Evolutionary conservation across 2,888 invertebrate genomes (phyloP).

Genomic region (Lampropteryx suffumata): DNA sequence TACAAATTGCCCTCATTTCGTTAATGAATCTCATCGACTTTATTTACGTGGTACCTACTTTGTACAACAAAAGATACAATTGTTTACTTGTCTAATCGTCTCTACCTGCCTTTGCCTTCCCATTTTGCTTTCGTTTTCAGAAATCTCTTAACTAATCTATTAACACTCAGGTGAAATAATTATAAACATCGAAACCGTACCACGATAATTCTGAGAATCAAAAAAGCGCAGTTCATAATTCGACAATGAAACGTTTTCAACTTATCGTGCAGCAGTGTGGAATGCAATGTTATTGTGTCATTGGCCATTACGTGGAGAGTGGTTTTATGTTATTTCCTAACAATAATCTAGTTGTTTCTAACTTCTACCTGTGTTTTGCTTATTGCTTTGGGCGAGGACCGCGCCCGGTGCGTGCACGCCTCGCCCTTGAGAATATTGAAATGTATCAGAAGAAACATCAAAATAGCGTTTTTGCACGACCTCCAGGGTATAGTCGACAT

Average conservation of each 20-base stretch:
- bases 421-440: conserved; percentile 32
- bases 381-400: conserved; percentile 23
- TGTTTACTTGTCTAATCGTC: too few species aligned
- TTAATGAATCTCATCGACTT: conserved; percentile 37
- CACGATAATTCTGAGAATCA: conserved; percentile 32
- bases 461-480: conserved; percentile 32
- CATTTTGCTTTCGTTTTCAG: conserved; percentile 36
- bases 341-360: conserved; percentile 18
- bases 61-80: conserved; percentile 18
- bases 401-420: conserved; percentile 25
- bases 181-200: conserved; percentile 33
- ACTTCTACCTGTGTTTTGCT: conserved; percentile 29
- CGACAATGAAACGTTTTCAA: conserved; percentile 13
- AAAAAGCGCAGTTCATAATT: conserved; percentile 25
- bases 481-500: conserved; percentile 22
- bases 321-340: conserved; percentile 25
- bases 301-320: conserved; percentile 9
- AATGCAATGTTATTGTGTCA: conserved; percentile 21
- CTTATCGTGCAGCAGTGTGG: conserved; percentile 10
- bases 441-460: conserved; percentile 27
- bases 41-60: conserved; percentile 28
- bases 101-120: conserved; percentile 14
- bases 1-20: conserved; percentile 47
- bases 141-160: conserved; percentile 40
- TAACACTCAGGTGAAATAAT: conserved; percentile 36